Percentiles rank a stretch among this genome's conserved stretches.
Conservation (phyloP, 2,888 invertebrate genomes). For the Notocelia uddmanniana region DNA sequence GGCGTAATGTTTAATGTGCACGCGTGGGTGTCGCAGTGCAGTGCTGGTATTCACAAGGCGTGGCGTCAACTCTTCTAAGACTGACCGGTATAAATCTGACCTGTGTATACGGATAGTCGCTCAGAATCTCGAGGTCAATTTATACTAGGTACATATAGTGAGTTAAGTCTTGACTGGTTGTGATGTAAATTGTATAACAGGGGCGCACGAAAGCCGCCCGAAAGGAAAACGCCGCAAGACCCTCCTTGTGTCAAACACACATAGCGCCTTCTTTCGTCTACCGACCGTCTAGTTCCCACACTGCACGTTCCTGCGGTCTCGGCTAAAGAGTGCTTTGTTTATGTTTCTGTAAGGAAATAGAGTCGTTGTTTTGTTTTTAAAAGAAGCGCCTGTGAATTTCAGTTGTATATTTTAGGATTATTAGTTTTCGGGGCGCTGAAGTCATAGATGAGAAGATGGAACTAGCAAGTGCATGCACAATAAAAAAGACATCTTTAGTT, state of each 20-base stretch:
- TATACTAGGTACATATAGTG: not conserved
- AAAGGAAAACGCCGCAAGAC: not conserved
- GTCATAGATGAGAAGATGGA: not conserved
- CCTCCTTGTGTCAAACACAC: not conserved
- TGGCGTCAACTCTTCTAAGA: not conserved
- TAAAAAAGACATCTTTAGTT: not conserved
- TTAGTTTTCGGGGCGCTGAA: not conserved
- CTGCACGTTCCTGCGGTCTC: conserved; percentile 52
- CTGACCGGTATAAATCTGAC: not conserved
- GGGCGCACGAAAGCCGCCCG: conserved; percentile 58
- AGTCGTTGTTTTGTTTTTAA: conserved; percentile 26
- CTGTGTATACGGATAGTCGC: not conserved
- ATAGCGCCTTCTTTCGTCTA: conserved; percentile 1
- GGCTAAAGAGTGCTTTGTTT: conserved; percentile 57
- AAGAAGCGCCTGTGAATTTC: conserved; percentile 28
- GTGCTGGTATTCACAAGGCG: not conserved
- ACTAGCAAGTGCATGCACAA: not conserved
- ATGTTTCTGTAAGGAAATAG: conserved; percentile 51
- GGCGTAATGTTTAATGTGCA: conserved; percentile 45
- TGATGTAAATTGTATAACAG: conserved; percentile 51
- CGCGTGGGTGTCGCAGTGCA: conserved; percentile 71
- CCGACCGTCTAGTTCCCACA: conserved; percentile 46
- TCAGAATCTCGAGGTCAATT: not conserved
- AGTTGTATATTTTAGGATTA: not conserved
- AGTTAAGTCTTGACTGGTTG: not conserved